phyloP scores from a whole-genome alignment of 2,888 invertebrate species.

The Gastrophysa polygoni region DNA sequence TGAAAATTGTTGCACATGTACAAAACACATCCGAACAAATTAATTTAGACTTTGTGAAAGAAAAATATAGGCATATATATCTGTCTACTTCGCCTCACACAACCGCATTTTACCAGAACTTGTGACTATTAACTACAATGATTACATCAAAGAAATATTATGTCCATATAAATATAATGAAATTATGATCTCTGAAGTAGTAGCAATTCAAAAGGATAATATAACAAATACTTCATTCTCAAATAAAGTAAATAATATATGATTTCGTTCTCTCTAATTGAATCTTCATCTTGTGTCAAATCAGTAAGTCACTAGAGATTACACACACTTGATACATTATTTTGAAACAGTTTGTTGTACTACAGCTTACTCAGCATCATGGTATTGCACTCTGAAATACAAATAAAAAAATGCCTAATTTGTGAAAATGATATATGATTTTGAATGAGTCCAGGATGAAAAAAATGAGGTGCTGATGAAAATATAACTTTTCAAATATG shows the following conservation, averaged over 20 bases:
- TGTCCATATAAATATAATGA: background rate
- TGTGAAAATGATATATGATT: too few species aligned
- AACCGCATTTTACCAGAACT: background rate
- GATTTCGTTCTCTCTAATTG: background rate
- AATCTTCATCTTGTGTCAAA: background rate
- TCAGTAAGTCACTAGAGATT: constrained; percentile 10
- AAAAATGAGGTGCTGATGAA: too few species aligned
- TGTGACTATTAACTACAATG: background rate
- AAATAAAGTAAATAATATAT: background rate
- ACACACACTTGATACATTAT: constrained; percentile 9
- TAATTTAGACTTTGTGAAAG: background rate
- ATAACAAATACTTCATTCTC: too few species aligned
- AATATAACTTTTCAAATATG: too few species aligned
- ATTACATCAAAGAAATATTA: background rate
- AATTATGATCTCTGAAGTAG: background rate
- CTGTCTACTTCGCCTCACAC: background rate
- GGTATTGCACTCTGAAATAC: constrained; percentile 51
- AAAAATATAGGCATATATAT: background rate
- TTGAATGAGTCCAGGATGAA: too few species aligned
- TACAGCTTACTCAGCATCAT: constrained; percentile 51
- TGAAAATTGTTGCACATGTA: background rate
- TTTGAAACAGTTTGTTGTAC: constrained; percentile 10
- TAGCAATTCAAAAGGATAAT: background rate
- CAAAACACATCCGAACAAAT: background rate
- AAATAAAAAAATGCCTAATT: too few species aligned